phyloP scores from a whole-genome alignment of 2,888 invertebrate genomes.

The Melieria omissa region DNA sequence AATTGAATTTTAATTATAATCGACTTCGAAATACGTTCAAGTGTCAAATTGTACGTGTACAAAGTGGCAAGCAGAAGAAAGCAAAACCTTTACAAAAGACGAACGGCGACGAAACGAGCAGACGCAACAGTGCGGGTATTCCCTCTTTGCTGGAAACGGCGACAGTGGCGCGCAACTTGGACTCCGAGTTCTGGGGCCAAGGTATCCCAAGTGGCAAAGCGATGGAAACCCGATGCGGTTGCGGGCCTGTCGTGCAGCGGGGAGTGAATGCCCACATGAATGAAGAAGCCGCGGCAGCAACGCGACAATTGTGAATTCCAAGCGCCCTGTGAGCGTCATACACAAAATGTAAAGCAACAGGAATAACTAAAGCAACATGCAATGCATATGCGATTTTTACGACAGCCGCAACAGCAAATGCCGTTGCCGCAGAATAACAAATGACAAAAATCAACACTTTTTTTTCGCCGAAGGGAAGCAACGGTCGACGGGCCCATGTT shows the following conservation, averaged over 20 bases:
- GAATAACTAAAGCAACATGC: neutral
- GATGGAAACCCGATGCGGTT: too few species aligned
- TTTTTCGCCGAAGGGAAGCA: neutral
- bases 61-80: conserved; percentile 9
- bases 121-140: too few species aligned
- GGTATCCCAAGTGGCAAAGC: too few species aligned
- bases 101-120: neutral
- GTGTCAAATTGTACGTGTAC: conserved; percentile 19
- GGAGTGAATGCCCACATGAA: neutral
- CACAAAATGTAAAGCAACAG: conserved; percentile 25
- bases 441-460: neutral
- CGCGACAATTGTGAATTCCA: conserved; percentile 8
- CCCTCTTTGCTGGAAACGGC: too few species aligned
- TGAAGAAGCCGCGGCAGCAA: neutral
- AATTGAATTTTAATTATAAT: conserved; percentile 31
- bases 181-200: too few species aligned
- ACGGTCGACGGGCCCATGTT: conserved; percentile 1
- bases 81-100: neutral
- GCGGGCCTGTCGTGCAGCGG: neutral
- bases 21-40: conserved; percentile 14
- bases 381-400: neutral
- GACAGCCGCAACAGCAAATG: neutral
- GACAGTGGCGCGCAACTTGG: too few species aligned
- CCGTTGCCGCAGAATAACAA: neutral
- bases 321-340: conserved; percentile 4